Evolutionary conservation across 2,888 invertebrate genomes (phyloP).

Genomic region (Sinelater perroti): DNA sequence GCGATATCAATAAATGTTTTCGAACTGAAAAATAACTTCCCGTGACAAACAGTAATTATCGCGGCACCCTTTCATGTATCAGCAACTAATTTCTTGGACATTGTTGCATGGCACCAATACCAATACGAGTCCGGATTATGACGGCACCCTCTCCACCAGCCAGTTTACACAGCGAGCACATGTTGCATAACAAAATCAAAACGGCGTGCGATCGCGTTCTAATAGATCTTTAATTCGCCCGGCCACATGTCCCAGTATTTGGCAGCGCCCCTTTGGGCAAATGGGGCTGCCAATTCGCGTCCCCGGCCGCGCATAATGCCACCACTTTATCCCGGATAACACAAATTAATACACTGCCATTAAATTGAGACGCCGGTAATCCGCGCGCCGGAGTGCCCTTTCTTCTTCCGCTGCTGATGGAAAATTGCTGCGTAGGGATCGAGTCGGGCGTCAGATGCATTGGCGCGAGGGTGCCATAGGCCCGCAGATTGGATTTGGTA

Average conservation of each 20-base stretch:
- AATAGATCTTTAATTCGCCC: conserved; percentile 61
- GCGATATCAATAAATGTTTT: too few species aligned
- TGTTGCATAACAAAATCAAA: conserved; percentile 9
- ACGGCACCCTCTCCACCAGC: too few species aligned
- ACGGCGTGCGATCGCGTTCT: conserved; percentile 28
- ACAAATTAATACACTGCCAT: conserved; percentile 60
- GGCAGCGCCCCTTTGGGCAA: conserved; percentile 45
- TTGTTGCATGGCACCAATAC: too few species aligned
- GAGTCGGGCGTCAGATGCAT: conserved; percentile 18
- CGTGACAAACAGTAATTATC: too few species aligned
- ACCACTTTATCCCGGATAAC: conserved; percentile 59
- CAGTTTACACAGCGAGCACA: too few species aligned
- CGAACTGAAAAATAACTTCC: too few species aligned
- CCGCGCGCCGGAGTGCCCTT: conserved; percentile 38
- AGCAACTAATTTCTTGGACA: too few species aligned
- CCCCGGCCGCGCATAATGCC: conserved; percentile 56
- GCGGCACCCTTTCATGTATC: too few species aligned
- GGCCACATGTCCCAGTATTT: conserved; percentile 59
- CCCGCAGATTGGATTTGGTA: too few species aligned
- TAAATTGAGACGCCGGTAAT: conserved; percentile 58
- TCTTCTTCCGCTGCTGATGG: conserved; percentile 1
- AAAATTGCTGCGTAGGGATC: conserved; percentile 8
- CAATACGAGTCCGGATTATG: too few species aligned
- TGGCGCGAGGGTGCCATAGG: too few species aligned
- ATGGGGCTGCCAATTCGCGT: conserved; percentile 45